Conservation (phyloP, 2,797 vertebrate genomes). For the Hoplostethus atlanticus region DNA sequence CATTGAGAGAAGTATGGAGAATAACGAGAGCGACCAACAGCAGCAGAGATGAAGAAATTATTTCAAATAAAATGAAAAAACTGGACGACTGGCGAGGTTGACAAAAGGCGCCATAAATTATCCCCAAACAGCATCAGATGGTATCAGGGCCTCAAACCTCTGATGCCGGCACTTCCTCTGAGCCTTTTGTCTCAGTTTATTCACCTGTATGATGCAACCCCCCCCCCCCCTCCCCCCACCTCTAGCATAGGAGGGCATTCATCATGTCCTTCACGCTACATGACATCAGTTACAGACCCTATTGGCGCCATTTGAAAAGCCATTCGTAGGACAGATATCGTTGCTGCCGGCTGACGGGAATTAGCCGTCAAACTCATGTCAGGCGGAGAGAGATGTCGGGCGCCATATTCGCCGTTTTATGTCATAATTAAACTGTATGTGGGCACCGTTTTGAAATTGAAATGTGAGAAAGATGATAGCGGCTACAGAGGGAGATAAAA, state of each 20-base stretch:
- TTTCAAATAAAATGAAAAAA: too few relatives aligned
- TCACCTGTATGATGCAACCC: conserved; percentile 41
- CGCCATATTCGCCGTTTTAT: conserved; percentile 18
- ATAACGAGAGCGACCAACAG: not conserved
- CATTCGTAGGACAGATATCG: conserved; percentile 13
- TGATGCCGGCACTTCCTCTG: not conserved
- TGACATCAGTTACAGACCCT: conserved; percentile 48
- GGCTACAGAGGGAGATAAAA: conserved; percentile 27
- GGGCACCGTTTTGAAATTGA: not conserved
- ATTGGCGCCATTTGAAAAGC: conserved; percentile 45
- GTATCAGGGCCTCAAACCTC: conserved; percentile 4
- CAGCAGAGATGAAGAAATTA: not conserved
- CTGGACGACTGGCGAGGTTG: not conserved
- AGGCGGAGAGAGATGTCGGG: conserved; percentile 32
- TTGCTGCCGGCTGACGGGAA: conserved; percentile 6
- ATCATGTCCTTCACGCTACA: conserved; percentile 45
- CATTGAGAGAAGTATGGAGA: not conserved
- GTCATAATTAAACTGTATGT: conserved; percentile 47
- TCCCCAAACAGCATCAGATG: not conserved
- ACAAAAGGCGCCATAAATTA: conserved; percentile 23
- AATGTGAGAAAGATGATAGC: conserved; percentile 30
- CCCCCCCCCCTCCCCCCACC: not conserved
- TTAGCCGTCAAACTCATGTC: conserved; percentile 34
- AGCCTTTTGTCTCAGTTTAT: conserved; percentile 44
- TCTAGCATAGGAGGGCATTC: conserved; percentile 10